Conservation (phyloP, 2,797 vertebrate species). For the Lepus townsendii region DNA sequence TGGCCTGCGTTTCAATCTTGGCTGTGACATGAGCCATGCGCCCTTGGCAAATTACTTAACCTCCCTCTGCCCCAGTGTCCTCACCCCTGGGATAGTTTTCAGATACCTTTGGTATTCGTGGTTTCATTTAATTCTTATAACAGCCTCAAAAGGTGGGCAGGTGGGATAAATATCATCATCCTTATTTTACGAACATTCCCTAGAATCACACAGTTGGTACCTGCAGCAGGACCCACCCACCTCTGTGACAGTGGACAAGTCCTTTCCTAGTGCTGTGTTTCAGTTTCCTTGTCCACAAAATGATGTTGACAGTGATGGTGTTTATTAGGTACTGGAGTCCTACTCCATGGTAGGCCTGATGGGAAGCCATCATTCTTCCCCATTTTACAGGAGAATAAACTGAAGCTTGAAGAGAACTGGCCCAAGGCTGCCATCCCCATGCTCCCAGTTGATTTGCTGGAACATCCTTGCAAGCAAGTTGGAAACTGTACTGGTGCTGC, state of each 20-base stretch:
- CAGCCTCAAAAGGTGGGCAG: neutral
- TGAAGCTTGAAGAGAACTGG: slow-evolving; percentile 20
- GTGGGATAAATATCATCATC: neutral
- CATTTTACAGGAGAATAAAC: slow-evolving; percentile 43
- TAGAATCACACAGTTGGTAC: neutral
- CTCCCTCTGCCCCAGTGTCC: neutral
- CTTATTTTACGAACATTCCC: neutral
- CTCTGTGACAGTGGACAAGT: neutral
- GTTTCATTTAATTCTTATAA: slow-evolving; percentile 35
- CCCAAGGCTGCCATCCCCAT: neutral
- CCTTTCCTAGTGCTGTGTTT: neutral
- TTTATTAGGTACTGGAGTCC: neutral
- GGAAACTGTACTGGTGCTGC: neutral
- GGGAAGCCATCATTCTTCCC: slow-evolving; percentile 23
- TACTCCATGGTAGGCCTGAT: neutral
- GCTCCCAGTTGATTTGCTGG: slow-evolving; percentile 3
- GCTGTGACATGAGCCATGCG: neutral
- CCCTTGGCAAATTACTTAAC: slow-evolving; percentile 56
- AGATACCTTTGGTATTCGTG: neutral
- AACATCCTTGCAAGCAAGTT: slow-evolving; percentile 25
- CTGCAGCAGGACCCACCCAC: neutral
- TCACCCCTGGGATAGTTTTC: neutral
- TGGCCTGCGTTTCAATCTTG: neutral
- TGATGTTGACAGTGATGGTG: neutral
- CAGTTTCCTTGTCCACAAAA: neutral